A percentile compares a stretch with the other conserved stretches of the same genome.
Conservation (phyloP, 2,113 vertebrate species). For the Ivindomyrus marchei region DNA sequence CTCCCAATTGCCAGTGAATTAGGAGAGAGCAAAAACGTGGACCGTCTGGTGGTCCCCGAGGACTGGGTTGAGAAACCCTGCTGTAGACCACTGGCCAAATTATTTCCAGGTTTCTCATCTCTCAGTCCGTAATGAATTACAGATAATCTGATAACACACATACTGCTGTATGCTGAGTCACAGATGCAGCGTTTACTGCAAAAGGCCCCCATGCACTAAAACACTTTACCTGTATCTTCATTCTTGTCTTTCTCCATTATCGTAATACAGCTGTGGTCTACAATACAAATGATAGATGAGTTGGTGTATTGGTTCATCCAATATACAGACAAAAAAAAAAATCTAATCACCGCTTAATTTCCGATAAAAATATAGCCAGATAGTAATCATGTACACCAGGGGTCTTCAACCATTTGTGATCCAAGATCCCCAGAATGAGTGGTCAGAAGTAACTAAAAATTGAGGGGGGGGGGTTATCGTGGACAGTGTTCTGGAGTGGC, state of each 20-base stretch:
- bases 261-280: constrained; percentile 24
- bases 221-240: constrained; percentile 38
- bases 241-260: constrained; percentile 37
- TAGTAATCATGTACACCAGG: background rate
- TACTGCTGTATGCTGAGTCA: background rate
- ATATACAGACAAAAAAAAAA: background rate
- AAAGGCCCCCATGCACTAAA: background rate
- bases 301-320: background rate
- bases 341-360: background rate
- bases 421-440: background rate
- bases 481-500: background rate
- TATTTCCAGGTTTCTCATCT: background rate
- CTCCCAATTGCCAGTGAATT: too few relatives aligned
- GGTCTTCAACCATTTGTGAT: background rate
- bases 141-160: background rate
- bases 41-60: too few relatives aligned
- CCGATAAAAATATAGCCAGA: background rate
- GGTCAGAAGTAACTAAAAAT: background rate
- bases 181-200: background rate
- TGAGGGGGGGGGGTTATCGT: background rate
- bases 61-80: too few relatives aligned
- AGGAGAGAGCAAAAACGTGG: too few relatives aligned
- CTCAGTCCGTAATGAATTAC: background rate
- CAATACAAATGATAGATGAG: background rate
- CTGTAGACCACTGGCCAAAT: background rate